Conservation (phyloP, 2,888 invertebrate species). For the Osmoderma eremita region DNA sequence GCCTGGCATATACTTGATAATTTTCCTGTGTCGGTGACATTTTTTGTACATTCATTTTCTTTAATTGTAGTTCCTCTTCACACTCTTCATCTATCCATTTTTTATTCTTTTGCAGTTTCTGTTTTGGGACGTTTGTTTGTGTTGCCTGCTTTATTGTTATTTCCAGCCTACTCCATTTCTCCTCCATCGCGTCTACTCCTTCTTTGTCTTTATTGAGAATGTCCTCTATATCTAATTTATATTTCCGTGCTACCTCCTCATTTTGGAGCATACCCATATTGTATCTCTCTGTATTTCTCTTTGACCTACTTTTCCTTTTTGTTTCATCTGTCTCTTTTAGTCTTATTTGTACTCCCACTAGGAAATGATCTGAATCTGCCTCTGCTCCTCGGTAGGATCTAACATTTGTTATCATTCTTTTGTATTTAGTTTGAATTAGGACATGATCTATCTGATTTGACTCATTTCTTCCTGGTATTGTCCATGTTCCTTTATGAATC, state of each 20-base stretch:
- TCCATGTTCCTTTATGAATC: neutral
- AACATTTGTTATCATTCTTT: conserved; percentile 6
- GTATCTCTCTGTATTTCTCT: neutral
- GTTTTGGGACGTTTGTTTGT: neutral
- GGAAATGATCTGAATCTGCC: too few relatives aligned
- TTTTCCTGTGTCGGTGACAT: too few relatives aligned
- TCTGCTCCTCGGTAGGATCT: neutral
- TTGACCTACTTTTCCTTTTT: neutral
- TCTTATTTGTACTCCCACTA: neutral
- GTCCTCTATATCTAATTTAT: neutral
- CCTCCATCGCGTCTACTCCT: neutral
- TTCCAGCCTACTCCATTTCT: neutral
- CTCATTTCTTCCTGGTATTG: too few relatives aligned
- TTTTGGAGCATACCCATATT: too few relatives aligned
- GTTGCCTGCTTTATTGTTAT: neutral
- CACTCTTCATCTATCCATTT: neutral
- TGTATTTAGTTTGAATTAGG: neutral
- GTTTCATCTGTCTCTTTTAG: neutral
- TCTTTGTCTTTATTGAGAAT: neutral
- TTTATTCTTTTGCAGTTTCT: neutral
- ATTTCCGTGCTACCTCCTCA: neutral
- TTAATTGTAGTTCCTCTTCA: too few relatives aligned
- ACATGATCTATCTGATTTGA: neutral
- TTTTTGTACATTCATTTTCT: too few relatives aligned
- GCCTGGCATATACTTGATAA: too few relatives aligned